phyloP scores from a whole-genome alignment of 2,797 vertebrate species.

The Poecilia picta region DNA sequence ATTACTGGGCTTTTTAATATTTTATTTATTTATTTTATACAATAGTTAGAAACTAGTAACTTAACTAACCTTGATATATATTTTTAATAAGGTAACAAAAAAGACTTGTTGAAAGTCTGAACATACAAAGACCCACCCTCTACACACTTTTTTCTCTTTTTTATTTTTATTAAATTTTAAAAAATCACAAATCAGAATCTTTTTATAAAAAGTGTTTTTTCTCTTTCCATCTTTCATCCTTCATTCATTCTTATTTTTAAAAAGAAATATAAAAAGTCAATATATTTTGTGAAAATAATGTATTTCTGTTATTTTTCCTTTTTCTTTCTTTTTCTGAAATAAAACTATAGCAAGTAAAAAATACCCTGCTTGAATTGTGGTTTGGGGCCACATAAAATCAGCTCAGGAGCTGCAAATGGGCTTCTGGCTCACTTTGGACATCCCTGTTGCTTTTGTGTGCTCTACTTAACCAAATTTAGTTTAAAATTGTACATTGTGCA shows the following conservation, averaged over 20 bases:
- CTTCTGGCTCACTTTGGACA: not conserved
- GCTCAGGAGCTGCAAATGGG: not conserved
- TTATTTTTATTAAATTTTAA: not conserved
- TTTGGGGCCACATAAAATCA: not conserved
- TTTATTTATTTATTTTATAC: not conserved
- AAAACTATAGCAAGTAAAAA: not conserved
- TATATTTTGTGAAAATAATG: not conserved
- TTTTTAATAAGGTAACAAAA: not conserved
- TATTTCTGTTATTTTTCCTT: not conserved
- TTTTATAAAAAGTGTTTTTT: not conserved
- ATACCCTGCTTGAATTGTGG: not conserved
- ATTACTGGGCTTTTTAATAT: not conserved
- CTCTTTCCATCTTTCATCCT: not conserved
- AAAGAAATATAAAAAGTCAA: not conserved
- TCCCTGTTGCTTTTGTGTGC: not conserved
- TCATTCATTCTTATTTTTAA: not conserved
- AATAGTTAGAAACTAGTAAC: not conserved
- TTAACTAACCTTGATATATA: accelerated
- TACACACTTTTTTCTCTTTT: not conserved
- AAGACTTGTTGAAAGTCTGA: not conserved
- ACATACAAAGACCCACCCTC: not conserved
- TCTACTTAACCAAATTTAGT: not conserved
- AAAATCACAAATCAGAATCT: too few species aligned
- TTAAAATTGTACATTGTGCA: not conserved
- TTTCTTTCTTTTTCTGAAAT: not conserved